These are phyloP conservation scores for Glyptemys insculpta DNA, from an alignment of 2,797 vertebrate genomes.

Conservation along the genomic window DNA sequence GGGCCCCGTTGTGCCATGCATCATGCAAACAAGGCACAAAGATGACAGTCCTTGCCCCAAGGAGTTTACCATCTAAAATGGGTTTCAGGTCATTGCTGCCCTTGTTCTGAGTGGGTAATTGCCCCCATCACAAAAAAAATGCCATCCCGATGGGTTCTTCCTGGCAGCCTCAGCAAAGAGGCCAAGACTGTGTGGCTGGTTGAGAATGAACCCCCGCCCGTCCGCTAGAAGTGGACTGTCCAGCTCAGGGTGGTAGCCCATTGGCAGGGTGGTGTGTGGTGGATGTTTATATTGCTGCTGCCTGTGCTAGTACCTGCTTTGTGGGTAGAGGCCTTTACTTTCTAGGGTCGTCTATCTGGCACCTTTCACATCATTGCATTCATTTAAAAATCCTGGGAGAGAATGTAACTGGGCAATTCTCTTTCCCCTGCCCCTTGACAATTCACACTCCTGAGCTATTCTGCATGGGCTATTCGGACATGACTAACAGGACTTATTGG, in stretches of 20 bases:
- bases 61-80: not conserved
- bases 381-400: too few species aligned
- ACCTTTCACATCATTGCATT: not conserved
- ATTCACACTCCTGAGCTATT: not conserved
- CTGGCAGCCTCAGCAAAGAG: not conserved
- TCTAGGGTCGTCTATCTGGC: not conserved
- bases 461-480: not conserved
- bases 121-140: too few species aligned
- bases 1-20: not conserved
- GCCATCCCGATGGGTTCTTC: too few species aligned
- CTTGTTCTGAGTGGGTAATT: not conserved
- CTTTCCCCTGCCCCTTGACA: not conserved
- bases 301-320: not conserved
- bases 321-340: not conserved
- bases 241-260: not conserved
- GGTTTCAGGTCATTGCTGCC: not conserved
- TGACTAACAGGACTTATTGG: not conserved
- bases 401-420: not conserved
- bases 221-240: not conserved
- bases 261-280: not conserved
- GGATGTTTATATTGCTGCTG: not conserved
- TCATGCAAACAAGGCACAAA: not conserved
- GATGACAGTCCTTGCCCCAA: not conserved
- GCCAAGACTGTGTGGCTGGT: not conserved
- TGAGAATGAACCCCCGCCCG: rapidly evolving